These are phyloP conservation scores for Patella depressa DNA, from an alignment of 2,888 invertebrate genomes.

Conservation along the genomic window DNA sequence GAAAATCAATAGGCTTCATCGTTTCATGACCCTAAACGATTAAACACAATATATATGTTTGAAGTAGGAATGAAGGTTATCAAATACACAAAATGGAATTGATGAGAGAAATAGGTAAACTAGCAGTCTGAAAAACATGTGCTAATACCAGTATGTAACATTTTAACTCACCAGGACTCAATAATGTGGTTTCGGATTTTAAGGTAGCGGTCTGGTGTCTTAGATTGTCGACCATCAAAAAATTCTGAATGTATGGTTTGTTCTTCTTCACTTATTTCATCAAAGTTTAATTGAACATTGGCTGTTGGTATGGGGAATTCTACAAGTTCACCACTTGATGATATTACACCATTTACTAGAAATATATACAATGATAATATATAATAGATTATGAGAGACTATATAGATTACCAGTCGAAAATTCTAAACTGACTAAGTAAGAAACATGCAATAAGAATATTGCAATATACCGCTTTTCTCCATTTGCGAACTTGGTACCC, in stretches of 20 bases:
- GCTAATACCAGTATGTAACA: not conserved
- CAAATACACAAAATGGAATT: too few species aligned
- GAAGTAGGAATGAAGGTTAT: too few species aligned
- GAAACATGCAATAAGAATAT: too few species aligned
- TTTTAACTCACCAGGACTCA: constrained; percentile 72
- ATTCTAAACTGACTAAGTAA: too few species aligned
- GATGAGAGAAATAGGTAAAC: not conserved
- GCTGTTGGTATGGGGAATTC: constrained; percentile 72
- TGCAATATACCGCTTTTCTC: too few species aligned
- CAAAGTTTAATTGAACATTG: constrained; percentile 71
- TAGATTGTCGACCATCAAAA: constrained; percentile 75
- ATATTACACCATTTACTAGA: constrained; percentile 52
- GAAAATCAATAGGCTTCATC: too few species aligned
- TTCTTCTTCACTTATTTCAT: constrained; percentile 74
- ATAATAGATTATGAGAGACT: not conserved
- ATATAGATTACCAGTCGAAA: too few species aligned
- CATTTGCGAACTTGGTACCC: too few species aligned
- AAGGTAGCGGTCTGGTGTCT: constrained; percentile 76
- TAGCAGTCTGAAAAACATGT: not conserved
- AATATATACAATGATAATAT: constrained; percentile 8
- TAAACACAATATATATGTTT: too few species aligned
- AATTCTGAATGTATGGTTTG: constrained; percentile 75
- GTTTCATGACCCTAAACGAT: too few species aligned
- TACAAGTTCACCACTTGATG: constrained; percentile 50
- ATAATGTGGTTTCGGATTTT: constrained; percentile 77